Base-by-base conservation (phyloP, 1,140 invertebrate species). In the Halyomorpha halys region DNA sequence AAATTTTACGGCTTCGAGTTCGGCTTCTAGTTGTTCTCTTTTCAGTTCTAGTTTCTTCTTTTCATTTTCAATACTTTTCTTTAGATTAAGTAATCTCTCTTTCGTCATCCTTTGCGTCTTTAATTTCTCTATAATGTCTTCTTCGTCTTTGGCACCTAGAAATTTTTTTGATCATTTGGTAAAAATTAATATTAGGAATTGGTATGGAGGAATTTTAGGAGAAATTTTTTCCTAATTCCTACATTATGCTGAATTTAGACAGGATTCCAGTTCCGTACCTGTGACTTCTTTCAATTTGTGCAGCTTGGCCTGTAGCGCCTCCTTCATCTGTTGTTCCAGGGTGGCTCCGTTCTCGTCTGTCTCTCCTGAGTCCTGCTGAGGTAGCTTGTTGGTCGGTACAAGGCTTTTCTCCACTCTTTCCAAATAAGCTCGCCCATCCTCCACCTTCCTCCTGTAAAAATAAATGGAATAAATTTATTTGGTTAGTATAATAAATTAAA, bases 1-100 rank as follows among this genome's bases (percentile, higher is more conserved):
- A 73, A 88, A 90, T 73, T 88, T 90, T 47, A 82, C 83, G 34
- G 80, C 80, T 69, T 90, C 87, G 25, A 90, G 76, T 73, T 89
- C 83, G 0, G 77, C 78, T 62, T 79, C 78, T n/a, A 89, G 74
- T 2, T 78, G 74, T 54, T 88, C 83, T 61, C 84, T 80, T n/a
- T 79, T 80, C 27, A 78, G 80, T 73, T 90, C 87, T 49, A 90
- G 70, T 27, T 75, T 72, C 49, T 82, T 78, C 70, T 91, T 91
- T 69, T 90, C 83, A 14, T 82, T 77, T 71, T 90, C 88, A 0
- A 83, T 83, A 3, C 78, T 82, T 18, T 78, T 77, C 65, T 86
- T 81, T 66, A 91, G 76, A 69, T 83, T 83, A 59, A 80, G 80
- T 6, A 89, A 73, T 45, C 85, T 80, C 30, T 81, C 77, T 51